A percentile compares a stretch with the other conserved stretches of the same genome.
Evolutionary conservation across 2,113 vertebrate species (phyloP).

Genomic region (Oryzias javanicus): DNA sequence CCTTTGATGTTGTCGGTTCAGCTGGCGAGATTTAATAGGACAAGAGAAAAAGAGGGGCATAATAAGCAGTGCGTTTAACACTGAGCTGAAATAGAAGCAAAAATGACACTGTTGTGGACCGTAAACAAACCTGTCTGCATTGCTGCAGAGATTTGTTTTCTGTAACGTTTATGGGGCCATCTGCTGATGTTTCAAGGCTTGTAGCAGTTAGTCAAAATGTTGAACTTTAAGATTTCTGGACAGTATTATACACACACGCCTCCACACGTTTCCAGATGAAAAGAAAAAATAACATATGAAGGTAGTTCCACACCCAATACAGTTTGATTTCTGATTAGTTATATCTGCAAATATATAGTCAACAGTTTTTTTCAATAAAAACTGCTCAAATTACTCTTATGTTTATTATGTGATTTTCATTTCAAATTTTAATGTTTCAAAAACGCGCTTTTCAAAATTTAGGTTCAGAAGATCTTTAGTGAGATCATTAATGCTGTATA

Average conservation of each 20-base stretch:
- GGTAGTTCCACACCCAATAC: no score
- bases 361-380: no score
- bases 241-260: constrained; percentile 8
- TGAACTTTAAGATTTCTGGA: constrained; percentile 7
- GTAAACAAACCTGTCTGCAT: constrained; percentile 21
- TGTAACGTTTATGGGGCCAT: constrained; percentile 31
- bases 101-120: constrained; percentile 10
- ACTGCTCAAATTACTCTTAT: no score
- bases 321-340: no score
- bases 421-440: no score
- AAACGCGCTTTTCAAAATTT: no score
- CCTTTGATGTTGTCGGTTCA: constrained; percentile 69
- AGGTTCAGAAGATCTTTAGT: no score
- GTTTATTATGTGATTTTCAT: no score
- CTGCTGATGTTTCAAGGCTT: constrained; percentile 18
- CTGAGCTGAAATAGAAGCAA: constrained; percentile 36
- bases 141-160: constrained; percentile 11
- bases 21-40: constrained; percentile 47
- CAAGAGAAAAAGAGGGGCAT: constrained; percentile 34
- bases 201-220: constrained; percentile 26
- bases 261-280: background rate
- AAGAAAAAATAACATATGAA: no score
- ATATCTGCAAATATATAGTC: no score
- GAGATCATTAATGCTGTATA: no score
- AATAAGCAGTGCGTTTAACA: constrained; percentile 35